Conservation (phyloP, 2,888 invertebrate species). For the Drosophila colorata region DNA sequence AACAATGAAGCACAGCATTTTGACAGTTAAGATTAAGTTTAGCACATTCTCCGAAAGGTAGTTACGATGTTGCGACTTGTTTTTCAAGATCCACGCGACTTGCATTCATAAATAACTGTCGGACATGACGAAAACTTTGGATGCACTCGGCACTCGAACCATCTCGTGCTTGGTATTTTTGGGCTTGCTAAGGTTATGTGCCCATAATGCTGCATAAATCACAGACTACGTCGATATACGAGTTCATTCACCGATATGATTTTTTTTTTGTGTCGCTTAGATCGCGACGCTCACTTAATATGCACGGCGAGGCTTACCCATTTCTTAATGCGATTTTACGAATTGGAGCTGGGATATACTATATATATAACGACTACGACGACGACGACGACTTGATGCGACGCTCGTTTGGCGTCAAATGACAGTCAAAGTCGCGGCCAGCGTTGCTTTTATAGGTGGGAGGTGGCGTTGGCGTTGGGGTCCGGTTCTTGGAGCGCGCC, state of each 20-base stretch:
- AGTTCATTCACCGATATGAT: conserved; percentile 70
- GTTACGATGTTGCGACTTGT: conserved; percentile 46
- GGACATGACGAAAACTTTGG: conserved; percentile 26
- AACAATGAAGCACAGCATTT: neutral
- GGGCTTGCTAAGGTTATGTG: conserved; percentile 70
- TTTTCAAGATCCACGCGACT: conserved; percentile 49
- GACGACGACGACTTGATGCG: conserved; percentile 34
- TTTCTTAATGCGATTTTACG: conserved; percentile 46
- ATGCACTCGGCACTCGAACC: conserved; percentile 28
- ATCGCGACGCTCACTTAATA: conserved; percentile 48
- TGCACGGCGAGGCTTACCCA: conserved; percentile 73
- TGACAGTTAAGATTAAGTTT: conserved; percentile 9
- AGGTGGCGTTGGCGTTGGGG: conserved; percentile 30
- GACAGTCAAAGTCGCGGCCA: conserved; percentile 60
- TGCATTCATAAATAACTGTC: conserved; percentile 45
- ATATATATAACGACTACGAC: neutral
- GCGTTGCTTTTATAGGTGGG: conserved; percentile 75
- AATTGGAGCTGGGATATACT: conserved; percentile 20
- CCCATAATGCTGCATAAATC: conserved; percentile 58
- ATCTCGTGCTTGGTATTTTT: conserved; percentile 20
- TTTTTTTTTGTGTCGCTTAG: conserved; percentile 17
- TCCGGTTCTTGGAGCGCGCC: conserved; percentile 72
- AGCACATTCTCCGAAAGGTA: conserved; percentile 23
- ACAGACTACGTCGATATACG: conserved; percentile 1
- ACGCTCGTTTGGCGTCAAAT: conserved; percentile 74